Base-by-base conservation (phyloP, 2,797 vertebrate genomes). In the Coccyzus lansbergi region DNA sequence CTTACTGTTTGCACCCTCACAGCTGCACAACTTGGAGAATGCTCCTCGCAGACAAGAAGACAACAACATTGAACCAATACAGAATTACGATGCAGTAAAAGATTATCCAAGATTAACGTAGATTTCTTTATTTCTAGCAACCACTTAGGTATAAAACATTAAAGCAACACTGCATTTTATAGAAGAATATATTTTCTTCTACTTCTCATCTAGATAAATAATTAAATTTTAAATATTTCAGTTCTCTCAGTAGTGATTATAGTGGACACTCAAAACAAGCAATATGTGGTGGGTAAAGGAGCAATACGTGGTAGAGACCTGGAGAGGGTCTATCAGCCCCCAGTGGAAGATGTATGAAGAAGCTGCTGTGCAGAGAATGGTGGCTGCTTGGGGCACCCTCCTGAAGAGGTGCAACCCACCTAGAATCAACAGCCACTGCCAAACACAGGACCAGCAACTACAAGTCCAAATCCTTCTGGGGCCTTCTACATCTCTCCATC, bases 281-380 rank as follows among this genome's bases (percentile, higher is more conserved):
- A 18, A 3, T 16, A 64, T 11, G 26, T 52, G n/a, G 28, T 46
- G 44, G 46, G 56, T 53, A 53, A 46, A 29, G 51, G 51, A 53
- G 51, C 51, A 53, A 74, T 29, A 63, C 13, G 26, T 53, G 51
- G 51, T 29, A 28, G 55, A 62, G 31, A 7, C 29, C n/a, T 42
- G 42, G 26, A 38, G 26, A 33, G 53, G 26, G n/a, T 46, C 44
- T 46, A 46, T 21, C 20, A 21, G 20, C 44, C 44, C 18, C 44
- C 31, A 40, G 51, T 1, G 4, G 49, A 51, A 33, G 31, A 22
- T 3, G 34, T 6, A 65, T 7, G 2, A 74, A 18, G 25, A 51
- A 0, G 0, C 0, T 1, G 16, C 21, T 28, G 13, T 15, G 36
- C 5, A 79, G 42, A 38, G 51, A 81, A 49, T 19, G 25, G 38